Percentiles rank a stretch among this genome's conserved stretches.
phyloP scores from a whole-genome alignment of 2,888 invertebrate genomes.

The Lasioglossum vierecki region DNA sequence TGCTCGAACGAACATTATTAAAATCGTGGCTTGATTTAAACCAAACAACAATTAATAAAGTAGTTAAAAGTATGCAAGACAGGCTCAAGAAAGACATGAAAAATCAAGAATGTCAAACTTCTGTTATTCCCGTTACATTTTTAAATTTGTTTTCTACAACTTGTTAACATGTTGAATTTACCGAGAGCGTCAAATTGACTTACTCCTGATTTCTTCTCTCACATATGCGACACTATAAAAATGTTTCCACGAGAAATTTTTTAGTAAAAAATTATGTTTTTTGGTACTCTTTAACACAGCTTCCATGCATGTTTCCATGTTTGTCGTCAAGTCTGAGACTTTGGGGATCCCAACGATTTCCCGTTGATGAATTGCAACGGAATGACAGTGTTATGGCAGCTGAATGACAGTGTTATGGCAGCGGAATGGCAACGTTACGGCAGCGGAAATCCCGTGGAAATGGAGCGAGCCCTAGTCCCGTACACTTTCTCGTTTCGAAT shows the following conservation, averaged over 20 bases:
- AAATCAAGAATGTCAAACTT: no score
- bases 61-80: no score
- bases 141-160: no score
- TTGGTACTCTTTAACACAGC: not conserved
- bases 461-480: not conserved
- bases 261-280: not conserved
- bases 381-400: not conserved
- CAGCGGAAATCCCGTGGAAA: not conserved
- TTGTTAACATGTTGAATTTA: no score
- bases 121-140: no score
- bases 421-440: no score
- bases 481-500: not conserved
- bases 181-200: no score
- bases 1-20: no score
- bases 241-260: not conserved
- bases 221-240: not conserved
- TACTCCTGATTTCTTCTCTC: no score
- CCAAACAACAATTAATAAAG: no score
- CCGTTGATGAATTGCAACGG: not conserved
- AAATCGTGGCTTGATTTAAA: no score
- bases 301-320: not conserved
- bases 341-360: not conserved
- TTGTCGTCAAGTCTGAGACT: not conserved
- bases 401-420: not conserved
- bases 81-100: no score